Evolutionary conservation across 1,140 invertebrate species (phyloP), one percentile per base, ranked within the genome.

Genomic region (Aphis craccivora): DNA sequence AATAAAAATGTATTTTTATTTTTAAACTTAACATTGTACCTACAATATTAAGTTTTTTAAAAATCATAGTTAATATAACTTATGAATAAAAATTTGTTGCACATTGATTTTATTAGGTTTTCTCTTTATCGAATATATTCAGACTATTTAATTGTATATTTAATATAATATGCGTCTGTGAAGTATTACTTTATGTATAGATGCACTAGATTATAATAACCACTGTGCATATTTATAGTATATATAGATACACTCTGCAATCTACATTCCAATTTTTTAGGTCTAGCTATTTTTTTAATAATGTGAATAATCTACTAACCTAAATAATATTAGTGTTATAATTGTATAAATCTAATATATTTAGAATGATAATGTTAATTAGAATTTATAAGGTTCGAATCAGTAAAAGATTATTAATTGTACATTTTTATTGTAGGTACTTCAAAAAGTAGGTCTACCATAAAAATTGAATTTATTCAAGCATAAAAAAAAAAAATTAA

Each of bases 381-480:
- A 67, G 11, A 67, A 90, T 90, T 67, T 60, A 67, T 90, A 90
- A 90, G 88, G 88, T 90, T n/a, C 35, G 30, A 30, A 60, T 90
- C 14, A 60, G 25, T 60, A 22, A 76, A 89, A 35, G 48, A 60
- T 89, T 89, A 37, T 40, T 55, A 89, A 89, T 90, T 60, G 53
- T 84, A 40, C 60, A 76, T n/a, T 76, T 76, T n/a, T 76, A 67
- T 76, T 76, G 30, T 23, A 40, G 35, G 2, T 43, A 60, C 25
- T 92, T 14, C 35, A 25, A 55, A 86, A 93, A 93, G 91, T 84
- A 83, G 81, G 91, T 93, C 91, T 93, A 93, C 81, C 91, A 14
- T 93, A 81, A 86, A 93, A 93, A 93, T 40, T 43, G 55, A 76
- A 76, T 91, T 67, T 91, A 91, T 90, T 90, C 88, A 90, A 23